Evolutionary conservation across 2,113 vertebrate species (phyloP).

Genomic region (Eublepharis macularius): DNA sequence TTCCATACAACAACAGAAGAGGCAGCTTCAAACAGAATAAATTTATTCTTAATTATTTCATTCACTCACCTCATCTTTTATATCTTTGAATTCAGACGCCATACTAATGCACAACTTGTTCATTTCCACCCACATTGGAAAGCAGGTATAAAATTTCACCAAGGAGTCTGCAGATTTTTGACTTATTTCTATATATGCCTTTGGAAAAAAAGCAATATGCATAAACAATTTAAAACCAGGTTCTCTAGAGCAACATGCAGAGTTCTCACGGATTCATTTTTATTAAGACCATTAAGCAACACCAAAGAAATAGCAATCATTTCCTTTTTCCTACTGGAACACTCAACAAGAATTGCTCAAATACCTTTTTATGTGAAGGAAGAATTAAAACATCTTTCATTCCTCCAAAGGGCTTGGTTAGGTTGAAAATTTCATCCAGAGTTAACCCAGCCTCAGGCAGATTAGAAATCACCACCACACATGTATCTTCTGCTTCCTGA

Average conservation of each 20-base stretch:
- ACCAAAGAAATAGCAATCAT: background rate
- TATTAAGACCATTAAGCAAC: background rate
- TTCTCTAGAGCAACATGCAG: background rate
- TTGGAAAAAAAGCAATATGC: constrained; percentile 34
- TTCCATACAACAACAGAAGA: too few species aligned
- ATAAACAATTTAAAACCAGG: background rate
- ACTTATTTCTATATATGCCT: constrained; percentile 81
- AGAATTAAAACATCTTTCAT: constrained; percentile 73
- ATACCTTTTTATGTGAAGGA: constrained; percentile 80
- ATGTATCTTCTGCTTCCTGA: constrained; percentile 71
- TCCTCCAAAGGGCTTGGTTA: constrained; percentile 79
- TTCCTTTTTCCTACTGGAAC: accelerated
- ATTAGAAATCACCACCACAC: constrained; percentile 77
- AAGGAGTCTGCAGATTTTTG: constrained; percentile 78
- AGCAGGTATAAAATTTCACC: constrained; percentile 81
- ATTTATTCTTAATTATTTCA: accelerated
- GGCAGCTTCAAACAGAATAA: background rate
- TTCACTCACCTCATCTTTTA: constrained; percentile 76
- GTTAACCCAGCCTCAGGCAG: constrained; percentile 77
- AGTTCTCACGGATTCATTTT: background rate
- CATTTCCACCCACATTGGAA: constrained; percentile 77
- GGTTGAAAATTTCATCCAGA: constrained; percentile 76
- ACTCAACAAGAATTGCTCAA: background rate
- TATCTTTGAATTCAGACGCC: constrained; percentile 65
- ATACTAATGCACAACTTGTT: constrained; percentile 74